phyloP scores from a whole-genome alignment of 2,888 invertebrate species.

The Drosophila falleni region DNA sequence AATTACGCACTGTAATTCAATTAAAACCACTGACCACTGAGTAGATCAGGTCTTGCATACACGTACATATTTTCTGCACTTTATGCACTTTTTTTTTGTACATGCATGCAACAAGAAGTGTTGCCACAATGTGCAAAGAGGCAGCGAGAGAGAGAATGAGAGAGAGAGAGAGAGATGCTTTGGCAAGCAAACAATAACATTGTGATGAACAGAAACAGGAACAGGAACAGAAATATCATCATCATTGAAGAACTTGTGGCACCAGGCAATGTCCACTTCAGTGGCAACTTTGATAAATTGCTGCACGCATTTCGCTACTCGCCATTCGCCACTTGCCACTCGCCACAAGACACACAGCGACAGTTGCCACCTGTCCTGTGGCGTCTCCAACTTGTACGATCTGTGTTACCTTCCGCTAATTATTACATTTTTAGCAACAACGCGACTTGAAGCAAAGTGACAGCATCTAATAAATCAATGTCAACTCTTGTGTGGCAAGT shows the following conservation, averaged over 20 bases:
- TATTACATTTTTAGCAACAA: conserved; percentile 57
- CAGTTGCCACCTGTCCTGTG: conserved; percentile 25
- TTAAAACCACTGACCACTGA: conserved; percentile 56
- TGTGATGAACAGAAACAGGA: conserved; percentile 17
- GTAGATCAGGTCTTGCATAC: conserved; percentile 27
- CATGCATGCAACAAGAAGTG: conserved; percentile 9
- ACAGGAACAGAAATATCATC: conserved; percentile 14
- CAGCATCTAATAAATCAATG: conserved; percentile 70
- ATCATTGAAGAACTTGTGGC: conserved; percentile 8
- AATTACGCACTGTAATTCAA: conserved; percentile 74
- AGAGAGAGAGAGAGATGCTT: not conserved
- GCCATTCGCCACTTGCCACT: conserved; percentile 6
- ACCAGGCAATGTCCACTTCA: conserved; percentile 23
- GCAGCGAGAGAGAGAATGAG: too few species aligned
- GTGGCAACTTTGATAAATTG: conserved; percentile 67
- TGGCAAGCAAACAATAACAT: conserved; percentile 20
- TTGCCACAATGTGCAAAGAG: not conserved
- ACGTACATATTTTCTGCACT: conserved; percentile 49
- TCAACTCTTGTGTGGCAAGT: conserved; percentile 33
- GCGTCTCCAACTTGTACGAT: conserved; percentile 3
- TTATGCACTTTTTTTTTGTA: conserved; percentile 31
- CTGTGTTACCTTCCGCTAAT: conserved; percentile 61
- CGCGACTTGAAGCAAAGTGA: conserved; percentile 38
- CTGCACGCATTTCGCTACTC: conserved; percentile 14
- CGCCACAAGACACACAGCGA: conserved; percentile 10